phyloP scores from a whole-genome alignment of 2,888 invertebrate species.

The Nomada lathburiana region DNA sequence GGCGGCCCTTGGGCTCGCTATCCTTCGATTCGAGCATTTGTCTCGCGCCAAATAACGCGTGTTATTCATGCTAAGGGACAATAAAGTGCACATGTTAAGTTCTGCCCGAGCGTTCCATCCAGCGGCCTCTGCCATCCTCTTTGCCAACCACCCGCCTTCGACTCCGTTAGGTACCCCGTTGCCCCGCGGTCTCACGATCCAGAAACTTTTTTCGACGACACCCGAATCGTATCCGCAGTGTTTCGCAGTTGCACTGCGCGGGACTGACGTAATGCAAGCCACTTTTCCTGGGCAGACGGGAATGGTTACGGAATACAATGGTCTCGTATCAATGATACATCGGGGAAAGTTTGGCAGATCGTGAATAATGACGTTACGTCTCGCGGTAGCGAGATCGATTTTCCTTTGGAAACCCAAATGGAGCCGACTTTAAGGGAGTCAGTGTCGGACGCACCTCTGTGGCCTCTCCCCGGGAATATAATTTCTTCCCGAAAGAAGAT shows the following conservation, averaged over 20 bases:
- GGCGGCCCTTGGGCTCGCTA: slow-evolving; percentile 34
- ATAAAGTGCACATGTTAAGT: slow-evolving; percentile 79
- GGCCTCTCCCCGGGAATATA: not conserved
- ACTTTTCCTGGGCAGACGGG: slow-evolving; percentile 3
- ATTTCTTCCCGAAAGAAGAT: not conserved
- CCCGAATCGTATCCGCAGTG: slow-evolving; percentile 55
- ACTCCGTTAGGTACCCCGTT: slow-evolving; percentile 10
- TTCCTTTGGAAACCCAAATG: slow-evolving; percentile 7
- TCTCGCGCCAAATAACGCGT: slow-evolving; percentile 79
- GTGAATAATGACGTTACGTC: slow-evolving; percentile 60
- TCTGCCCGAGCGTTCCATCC: slow-evolving; percentile 53
- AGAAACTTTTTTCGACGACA: slow-evolving; percentile 67
- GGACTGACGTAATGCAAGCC: slow-evolving; percentile 58
- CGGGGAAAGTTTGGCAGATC: slow-evolving; percentile 58
- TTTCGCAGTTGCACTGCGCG: slow-evolving; percentile 70
- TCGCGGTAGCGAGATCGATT: slow-evolving; percentile 31
- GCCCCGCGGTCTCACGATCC: slow-evolving; percentile 29
- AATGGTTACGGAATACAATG: slow-evolving; percentile 59
- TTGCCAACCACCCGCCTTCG: not conserved
- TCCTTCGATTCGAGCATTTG: slow-evolving; percentile 75
- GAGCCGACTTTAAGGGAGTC: slow-evolving; percentile 16
- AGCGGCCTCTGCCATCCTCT: slow-evolving; percentile 25
- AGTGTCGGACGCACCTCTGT: too few relatives aligned
- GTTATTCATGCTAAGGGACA: slow-evolving; percentile 78
- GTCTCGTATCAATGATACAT: slow-evolving; percentile 64